These are phyloP conservation scores for Colostygia pectinataria DNA, from an alignment of 2,888 invertebrate genomes.

Conservation along the genomic window DNA sequence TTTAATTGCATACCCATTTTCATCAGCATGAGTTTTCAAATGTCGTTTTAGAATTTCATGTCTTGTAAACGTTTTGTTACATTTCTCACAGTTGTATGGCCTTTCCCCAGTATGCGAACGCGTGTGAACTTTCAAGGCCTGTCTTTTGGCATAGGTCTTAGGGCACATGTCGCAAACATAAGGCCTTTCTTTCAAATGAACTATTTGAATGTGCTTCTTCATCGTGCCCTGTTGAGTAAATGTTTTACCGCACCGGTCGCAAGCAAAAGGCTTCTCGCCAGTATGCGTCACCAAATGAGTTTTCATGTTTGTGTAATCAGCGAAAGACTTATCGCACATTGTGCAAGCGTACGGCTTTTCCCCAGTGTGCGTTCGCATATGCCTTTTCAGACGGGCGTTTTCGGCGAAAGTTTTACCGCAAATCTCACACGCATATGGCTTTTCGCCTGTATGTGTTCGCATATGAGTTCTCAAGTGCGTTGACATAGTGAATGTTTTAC, in stretches of 20 bases:
- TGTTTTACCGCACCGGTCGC: constrained; percentile 18
- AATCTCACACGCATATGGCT: constrained; percentile 20
- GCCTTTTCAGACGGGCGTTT: constrained; percentile 18
- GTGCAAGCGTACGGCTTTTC: constrained; percentile 20
- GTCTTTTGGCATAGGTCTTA: constrained; percentile 17
- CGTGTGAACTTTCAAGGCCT: constrained; percentile 14
- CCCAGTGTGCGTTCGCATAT: constrained; percentile 20
- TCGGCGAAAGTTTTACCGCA: constrained; percentile 23
- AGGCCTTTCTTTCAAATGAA: constrained; percentile 17
- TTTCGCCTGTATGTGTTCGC: constrained; percentile 20
- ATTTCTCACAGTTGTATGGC: constrained; percentile 13
- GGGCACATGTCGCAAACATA: constrained; percentile 22
- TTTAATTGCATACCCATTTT: not conserved
- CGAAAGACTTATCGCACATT: constrained; percentile 19
- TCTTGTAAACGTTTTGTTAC: constrained; percentile 13
- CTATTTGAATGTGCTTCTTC: constrained; percentile 22
- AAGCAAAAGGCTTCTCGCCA: constrained; percentile 14
- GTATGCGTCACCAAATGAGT: constrained; percentile 20
- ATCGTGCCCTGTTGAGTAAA: constrained; percentile 23
- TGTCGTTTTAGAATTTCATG: constrained; percentile 17
- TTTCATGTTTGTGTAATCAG: constrained; percentile 23
- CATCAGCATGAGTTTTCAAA: constrained; percentile 13
- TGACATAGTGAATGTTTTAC: constrained; percentile 20
- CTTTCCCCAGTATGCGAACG: constrained; percentile 21
- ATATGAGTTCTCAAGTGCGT: constrained; percentile 18